Conservation (phyloP, 2,797 vertebrate genomes). For the Otolemur crassicaudatus region DNA sequence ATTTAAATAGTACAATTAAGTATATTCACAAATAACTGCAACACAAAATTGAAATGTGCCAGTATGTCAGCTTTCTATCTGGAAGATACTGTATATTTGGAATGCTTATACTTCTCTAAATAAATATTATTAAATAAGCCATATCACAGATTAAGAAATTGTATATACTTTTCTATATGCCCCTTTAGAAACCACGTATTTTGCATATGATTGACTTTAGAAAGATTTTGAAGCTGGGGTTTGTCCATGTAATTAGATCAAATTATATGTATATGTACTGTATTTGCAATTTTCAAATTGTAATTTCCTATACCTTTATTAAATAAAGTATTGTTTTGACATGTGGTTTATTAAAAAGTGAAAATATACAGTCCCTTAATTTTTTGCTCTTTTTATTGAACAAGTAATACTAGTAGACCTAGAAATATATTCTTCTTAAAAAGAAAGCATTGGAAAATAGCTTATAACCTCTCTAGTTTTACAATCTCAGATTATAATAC, state of each 20-base stretch:
- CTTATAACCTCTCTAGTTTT: neutral
- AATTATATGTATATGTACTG: slow-evolving; percentile 84
- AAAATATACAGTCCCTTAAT: slow-evolving; percentile 74
- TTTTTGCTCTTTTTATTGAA: slow-evolving; percentile 34
- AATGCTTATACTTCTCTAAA: slow-evolving; percentile 72
- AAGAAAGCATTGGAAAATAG: slow-evolving; percentile 13
- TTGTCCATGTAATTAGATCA: slow-evolving; percentile 84
- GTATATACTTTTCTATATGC: slow-evolving; percentile 77
- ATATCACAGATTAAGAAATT: slow-evolving; percentile 83
- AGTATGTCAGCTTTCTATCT: slow-evolving; percentile 52
- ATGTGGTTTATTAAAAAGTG: slow-evolving; percentile 88
- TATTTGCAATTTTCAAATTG: slow-evolving; percentile 87
- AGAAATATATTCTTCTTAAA: slow-evolving; percentile 33
- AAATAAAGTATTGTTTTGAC: slow-evolving; percentile 86
- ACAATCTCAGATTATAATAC: neutral
- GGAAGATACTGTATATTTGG: slow-evolving; percentile 63
- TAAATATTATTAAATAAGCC: slow-evolving; percentile 83
- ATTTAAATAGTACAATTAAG: slow-evolving; percentile 65
- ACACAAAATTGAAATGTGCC: slow-evolving; percentile 43
- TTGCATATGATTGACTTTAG: slow-evolving; percentile 85
- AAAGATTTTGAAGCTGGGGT: slow-evolving; percentile 84
- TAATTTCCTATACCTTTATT: slow-evolving; percentile 86
- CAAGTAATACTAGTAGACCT: slow-evolving; percentile 34
- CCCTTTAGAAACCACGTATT: slow-evolving; percentile 82
- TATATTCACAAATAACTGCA: slow-evolving; percentile 72